Percentiles rank a stretch among this genome's conserved stretches.
Conservation (phyloP, 2,888 invertebrate species). For the Melanostoma mellinum region DNA sequence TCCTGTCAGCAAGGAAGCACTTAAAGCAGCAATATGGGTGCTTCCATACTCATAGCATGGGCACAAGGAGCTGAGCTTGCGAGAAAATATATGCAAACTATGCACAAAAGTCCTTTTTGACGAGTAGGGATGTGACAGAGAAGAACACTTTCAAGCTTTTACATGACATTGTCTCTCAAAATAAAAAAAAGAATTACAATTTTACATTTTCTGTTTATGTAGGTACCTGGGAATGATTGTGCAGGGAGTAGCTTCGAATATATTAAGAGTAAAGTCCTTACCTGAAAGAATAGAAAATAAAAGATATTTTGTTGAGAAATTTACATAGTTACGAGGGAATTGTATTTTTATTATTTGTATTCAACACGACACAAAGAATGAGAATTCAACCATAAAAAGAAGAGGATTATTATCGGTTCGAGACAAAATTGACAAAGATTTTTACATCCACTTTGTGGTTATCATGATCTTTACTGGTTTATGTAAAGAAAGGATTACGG, state of each 20-base stretch:
- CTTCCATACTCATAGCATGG: not conserved
- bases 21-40: constrained; percentile 26
- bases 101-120: constrained; percentile 39
- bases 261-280: constrained; percentile 44
- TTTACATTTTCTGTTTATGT: not conserved
- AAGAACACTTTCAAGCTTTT: constrained; percentile 42
- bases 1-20: constrained; percentile 58
- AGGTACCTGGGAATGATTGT: constrained; percentile 14
- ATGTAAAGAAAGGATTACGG: too few species aligned
- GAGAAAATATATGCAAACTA: constrained; percentile 31
- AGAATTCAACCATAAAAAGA: too few species aligned
- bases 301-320: constrained; percentile 22
- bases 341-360: too few species aligned
- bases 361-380: too few species aligned
- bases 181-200: constrained; percentile 27
- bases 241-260: constrained; percentile 1
- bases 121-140: constrained; percentile 3
- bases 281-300: constrained; percentile 37
- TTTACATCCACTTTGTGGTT: too few species aligned
- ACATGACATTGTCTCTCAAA: constrained; percentile 51
- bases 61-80: constrained; percentile 10
- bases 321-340: not conserved
- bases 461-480: too few species aligned
- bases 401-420: too few species aligned
- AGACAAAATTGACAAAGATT: too few species aligned